Evolutionary conservation across 1,140 invertebrate species (phyloP), one percentile per base, ranked within the genome.

Genomic region (Liolophura sinensis): DNA sequence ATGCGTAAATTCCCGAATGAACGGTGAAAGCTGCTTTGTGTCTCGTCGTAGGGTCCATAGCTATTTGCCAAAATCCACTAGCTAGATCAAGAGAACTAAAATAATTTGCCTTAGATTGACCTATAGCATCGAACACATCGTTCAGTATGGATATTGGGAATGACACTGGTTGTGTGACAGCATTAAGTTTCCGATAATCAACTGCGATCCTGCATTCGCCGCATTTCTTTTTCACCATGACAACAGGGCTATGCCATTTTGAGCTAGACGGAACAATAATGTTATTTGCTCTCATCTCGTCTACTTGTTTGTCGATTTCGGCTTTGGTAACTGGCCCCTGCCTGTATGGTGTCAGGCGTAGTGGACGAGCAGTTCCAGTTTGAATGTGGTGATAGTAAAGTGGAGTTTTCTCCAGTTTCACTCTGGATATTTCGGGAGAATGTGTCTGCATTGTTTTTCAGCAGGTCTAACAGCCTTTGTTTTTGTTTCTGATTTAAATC

Each of bases 151-250:
- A 62, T 4, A 73, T n/a, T 1, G 69, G 73, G 27, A 68, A 72
- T 11, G 47, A 25, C n/a, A 56, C 60, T 12, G 63, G 60, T 31
- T 54, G 18, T 3, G 71, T 73, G 4, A 67, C 47, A 3, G 50
- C 18, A 24, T 75, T 75, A 0, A 75, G 62, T 31, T 63, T 65
- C 7, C 68, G 24, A 49, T 71, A 76, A 63, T 73, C 69, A 15
- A 68, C 60, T 27, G 63, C 66, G 62, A 71, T 67, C 11, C 70
- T 25, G 15, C 48, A 72, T 50, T 73, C 59, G 14, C 49, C 50
- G 20, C 50, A 64, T 67, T 69, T 70, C 56, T 68, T 74, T 68
- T 65, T 67, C 9, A 73, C 65, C 16, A 73, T 52, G 15, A 75
- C 51, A n/a, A 68, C 62, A 18, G 68, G 67, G 27, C 57, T 67